These are phyloP conservation scores for Okapia johnstoni DNA, from an alignment of 2,113 vertebrate species.

Conservation along the genomic window DNA sequence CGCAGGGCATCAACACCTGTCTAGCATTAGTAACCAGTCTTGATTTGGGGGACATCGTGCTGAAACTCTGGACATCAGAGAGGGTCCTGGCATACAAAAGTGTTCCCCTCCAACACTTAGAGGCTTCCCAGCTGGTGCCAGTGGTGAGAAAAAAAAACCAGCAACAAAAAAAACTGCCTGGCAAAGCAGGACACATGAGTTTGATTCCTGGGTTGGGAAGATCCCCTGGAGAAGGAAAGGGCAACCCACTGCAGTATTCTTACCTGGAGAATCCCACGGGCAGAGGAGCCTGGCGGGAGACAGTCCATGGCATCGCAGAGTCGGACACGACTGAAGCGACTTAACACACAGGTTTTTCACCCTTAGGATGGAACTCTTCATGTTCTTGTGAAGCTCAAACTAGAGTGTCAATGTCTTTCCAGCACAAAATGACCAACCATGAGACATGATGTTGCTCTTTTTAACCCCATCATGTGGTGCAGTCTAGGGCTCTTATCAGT, in stretches of 20 bases:
- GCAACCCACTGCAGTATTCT: not conserved
- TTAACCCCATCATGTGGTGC: too few relatives aligned
- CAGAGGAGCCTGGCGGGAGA: not conserved
- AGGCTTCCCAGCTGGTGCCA: not conserved
- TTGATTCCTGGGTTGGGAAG: not conserved
- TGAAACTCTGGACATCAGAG: not conserved
- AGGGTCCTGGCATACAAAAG: not conserved
- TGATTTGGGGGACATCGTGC: fast-evolving
- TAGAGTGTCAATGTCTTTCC: fast-evolving
- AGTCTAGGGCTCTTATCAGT: too few relatives aligned
- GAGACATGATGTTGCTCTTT: fast-evolving
- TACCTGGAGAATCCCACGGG: not conserved
- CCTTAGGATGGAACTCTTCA: not conserved
- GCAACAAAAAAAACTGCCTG: not conserved
- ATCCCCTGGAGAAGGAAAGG: not conserved
- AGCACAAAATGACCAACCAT: fast-evolving
- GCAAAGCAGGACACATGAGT: not conserved
- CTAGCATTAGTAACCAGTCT: fast-evolving
- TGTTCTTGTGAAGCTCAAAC: not conserved
- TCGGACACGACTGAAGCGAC: not conserved
- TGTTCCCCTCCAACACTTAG: fast-evolving
- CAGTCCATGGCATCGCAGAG: not conserved
- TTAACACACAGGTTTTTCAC: not conserved
- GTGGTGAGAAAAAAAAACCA: not conserved
- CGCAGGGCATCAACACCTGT: fast-evolving